A percentile compares a stretch with the other conserved stretches of the same genome.
Conservation (phyloP, 2,888 invertebrate genomes). For the Netelia melanura region DNA sequence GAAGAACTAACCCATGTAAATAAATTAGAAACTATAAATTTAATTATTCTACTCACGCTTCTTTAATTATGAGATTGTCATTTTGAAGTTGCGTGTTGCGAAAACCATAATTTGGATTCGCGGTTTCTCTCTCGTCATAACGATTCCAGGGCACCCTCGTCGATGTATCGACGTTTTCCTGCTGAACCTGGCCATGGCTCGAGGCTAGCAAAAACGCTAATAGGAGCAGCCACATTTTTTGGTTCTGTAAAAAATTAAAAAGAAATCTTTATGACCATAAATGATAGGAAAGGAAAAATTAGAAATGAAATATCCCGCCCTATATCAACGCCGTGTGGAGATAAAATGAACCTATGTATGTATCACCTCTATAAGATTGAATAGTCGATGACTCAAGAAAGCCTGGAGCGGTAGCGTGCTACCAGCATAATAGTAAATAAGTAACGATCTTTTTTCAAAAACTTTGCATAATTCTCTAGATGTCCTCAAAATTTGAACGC, state of each 20-base stretch:
- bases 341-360: background rate
- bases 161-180: constrained; percentile 73
- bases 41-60: constrained; percentile 77
- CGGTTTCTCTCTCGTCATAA: constrained; percentile 72
- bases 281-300: constrained; percentile 1
- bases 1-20: too few species aligned
- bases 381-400: too few species aligned
- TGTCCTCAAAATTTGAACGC: too few species aligned
- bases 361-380: background rate
- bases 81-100: constrained; percentile 61
- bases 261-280: background rate
- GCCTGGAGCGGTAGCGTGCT: too few species aligned
- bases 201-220: constrained; percentile 73
- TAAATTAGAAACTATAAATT: background rate
- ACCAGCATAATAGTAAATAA: too few species aligned
- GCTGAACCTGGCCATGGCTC: constrained; percentile 73
- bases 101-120: constrained; percentile 61
- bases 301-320: constrained; percentile 22
- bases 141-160: constrained; percentile 76
- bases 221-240: constrained; percentile 75
- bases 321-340: background rate
- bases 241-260: too few species aligned
- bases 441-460: too few species aligned
- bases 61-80: constrained; percentile 80
- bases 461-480: too few species aligned